Evolutionary conservation across 2,797 vertebrate species (phyloP), one percentile per base, ranked within the genome.

Genomic region (Pelobates cultripes): DNA sequence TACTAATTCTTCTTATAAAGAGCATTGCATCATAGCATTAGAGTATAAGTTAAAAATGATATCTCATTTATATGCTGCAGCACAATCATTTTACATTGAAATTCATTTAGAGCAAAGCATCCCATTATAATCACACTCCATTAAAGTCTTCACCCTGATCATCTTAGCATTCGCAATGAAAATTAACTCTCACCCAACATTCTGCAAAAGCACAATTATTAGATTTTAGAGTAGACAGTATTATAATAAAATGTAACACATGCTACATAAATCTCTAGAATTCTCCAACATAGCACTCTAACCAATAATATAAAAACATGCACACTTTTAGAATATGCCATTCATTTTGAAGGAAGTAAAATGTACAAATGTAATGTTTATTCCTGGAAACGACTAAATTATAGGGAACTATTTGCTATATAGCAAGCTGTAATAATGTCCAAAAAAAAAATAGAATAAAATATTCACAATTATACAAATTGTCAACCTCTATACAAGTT

Each of bases 101-200:
- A 17, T 71, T 77, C 70, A 74, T 74, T 81, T 76, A 75, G 70
- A 76, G 76, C 64, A 82, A 67, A 77, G 68, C 75, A 82, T 82
- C 51, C 81, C 28, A 83, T 69, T 73, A 78, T 70, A 83, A 78
- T 78, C 51, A 74, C 64, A 74, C 70, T 74, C 63, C 76, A 73
- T 41, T 69, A 66, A 78, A 75, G 81, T 69, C 63, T 61, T 83
- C 76, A 78, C 70, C 63, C 64, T 78, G 63, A 78, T 78, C 63
- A 83, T 78, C 70, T 47, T 9, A 74, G 17, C 13, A 7, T 61
- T 76, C 68, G 43, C 73, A 75, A 53, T 55, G 42, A 70, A 67
- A 76, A 76, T 76, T 71, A 76, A 63, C 80, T 70, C 17, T 76
- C 67, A 83, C 81, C 76, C 64, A 44, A 77, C 64, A 43, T 70